phyloP scores from a whole-genome alignment of 1,140 invertebrate species.

The Ptiloglossa arizonensis region DNA sequence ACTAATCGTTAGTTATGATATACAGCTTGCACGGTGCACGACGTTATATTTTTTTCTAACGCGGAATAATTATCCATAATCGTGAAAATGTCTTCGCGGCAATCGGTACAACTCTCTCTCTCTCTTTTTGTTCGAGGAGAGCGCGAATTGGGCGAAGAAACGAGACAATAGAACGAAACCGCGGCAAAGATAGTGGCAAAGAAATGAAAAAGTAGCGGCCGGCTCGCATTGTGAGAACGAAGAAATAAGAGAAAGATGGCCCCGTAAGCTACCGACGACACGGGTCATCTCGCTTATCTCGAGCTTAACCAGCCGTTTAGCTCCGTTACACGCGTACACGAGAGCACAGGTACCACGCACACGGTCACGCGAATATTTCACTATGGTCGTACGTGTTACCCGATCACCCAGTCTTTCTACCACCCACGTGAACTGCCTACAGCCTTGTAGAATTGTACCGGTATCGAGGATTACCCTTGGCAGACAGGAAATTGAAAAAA shows the following conservation, averaged over 20 bases:
- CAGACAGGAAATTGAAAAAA: slow-evolving; percentile 27
- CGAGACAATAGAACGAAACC: background rate
- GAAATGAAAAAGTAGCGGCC: slow-evolving; percentile 19
- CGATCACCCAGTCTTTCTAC: slow-evolving; percentile 4
- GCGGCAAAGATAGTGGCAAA: slow-evolving; percentile 17
- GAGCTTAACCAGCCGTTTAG: slow-evolving; percentile 52
- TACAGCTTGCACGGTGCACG: too few species aligned
- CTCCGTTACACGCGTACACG: slow-evolving; percentile 18
- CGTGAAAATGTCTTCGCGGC: background rate
- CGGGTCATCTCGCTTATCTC: slow-evolving; percentile 52
- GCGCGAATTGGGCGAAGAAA: background rate
- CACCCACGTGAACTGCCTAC: slow-evolving; percentile 11
- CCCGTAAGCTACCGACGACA: slow-evolving; percentile 45
- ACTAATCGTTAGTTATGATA: too few species aligned
- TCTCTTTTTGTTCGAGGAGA: too few species aligned
- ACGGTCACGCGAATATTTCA: background rate
- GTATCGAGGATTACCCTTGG: slow-evolving; percentile 34
- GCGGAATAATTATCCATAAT: background rate
- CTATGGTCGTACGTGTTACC: slow-evolving; percentile 13
- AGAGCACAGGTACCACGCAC: background rate
- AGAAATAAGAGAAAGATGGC: slow-evolving; percentile 48
- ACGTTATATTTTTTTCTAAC: too few species aligned
- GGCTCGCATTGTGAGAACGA: slow-evolving; percentile 12
- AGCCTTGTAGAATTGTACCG: slow-evolving; percentile 14
- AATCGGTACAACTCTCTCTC: background rate